A percentile compares a stretch with the other conserved stretches of the same genome.
Evolutionary conservation across 92 coral and sea anemone genomes (phyloP).

Genomic region (Nematostella vectensis): DNA sequence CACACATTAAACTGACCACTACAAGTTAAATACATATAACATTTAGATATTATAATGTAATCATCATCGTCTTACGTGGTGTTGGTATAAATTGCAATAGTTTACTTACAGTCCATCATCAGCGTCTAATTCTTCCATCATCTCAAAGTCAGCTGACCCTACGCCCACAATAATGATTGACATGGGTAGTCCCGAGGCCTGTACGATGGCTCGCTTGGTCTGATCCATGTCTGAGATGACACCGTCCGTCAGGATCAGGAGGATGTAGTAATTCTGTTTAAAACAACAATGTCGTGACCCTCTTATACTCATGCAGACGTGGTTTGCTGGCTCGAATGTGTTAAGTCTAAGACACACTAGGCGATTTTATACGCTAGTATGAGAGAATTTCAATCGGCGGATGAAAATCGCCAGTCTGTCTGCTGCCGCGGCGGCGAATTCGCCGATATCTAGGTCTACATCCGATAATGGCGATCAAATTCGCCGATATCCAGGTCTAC

Average conservation of each 20-base stretch:
- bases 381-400: no score
- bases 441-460: no score
- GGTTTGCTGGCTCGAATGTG: no score
- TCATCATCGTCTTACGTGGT: neutral
- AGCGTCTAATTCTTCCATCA: slow-evolving; percentile 96
- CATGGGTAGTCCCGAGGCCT: slow-evolving; percentile 90
- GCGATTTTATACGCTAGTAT: no score
- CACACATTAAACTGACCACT: neutral
- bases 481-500: no score
- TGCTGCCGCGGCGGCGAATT: no score
- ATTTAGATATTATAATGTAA: no score
- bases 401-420: no score
- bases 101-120: slow-evolving; percentile 87
- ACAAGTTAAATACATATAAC: no score
- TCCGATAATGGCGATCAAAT: no score
- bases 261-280: slow-evolving; percentile 76
- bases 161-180: slow-evolving; percentile 96
- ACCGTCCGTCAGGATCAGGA: slow-evolving; percentile 86
- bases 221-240: slow-evolving; percentile 97
- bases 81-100: neutral
- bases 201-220: slow-evolving; percentile 76
- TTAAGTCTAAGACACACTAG: no score
- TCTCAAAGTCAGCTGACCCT: slow-evolving; percentile 84
- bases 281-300: neutral
- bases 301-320: no score